Percentiles rank a stretch among this genome's conserved stretches.
Evolutionary conservation across 2,113 vertebrate genomes (phyloP).

Genomic region (Panthera uncia): DNA sequence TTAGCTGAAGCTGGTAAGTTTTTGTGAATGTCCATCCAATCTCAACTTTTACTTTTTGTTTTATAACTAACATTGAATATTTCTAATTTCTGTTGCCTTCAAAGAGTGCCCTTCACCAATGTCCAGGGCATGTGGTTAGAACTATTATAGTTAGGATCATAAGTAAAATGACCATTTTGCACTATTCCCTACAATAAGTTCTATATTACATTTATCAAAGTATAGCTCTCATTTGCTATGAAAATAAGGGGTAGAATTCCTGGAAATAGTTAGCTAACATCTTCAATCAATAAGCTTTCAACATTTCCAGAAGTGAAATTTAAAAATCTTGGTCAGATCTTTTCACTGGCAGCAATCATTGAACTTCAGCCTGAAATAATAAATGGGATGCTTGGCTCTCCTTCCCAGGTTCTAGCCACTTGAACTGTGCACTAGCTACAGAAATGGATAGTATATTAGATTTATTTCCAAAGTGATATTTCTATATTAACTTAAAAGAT

Average conservation of each 20-base stretch:
- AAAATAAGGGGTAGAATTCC: not conserved
- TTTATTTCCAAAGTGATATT: slow-evolving; percentile 21
- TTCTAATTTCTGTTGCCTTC: not conserved
- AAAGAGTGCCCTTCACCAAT: not conserved
- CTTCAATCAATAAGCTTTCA: not conserved
- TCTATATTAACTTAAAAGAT: not conserved
- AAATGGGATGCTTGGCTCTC: not conserved
- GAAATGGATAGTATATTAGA: not conserved
- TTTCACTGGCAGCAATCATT: not conserved
- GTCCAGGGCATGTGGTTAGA: not conserved
- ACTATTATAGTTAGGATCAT: not conserved
- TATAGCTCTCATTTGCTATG: not conserved
- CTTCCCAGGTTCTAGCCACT: not conserved
- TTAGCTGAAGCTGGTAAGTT: not conserved
- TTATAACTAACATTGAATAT: not conserved
- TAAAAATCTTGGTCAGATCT: not conserved
- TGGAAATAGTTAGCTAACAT: not conserved
- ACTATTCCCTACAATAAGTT: not conserved
- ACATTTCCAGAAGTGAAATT: not conserved
- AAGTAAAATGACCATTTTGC: not conserved
- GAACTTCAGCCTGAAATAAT: not conserved
- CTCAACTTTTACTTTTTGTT: not conserved
- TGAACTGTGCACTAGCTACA: not conserved
- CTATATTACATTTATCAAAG: not conserved
- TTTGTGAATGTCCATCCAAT: not conserved